Conservation (phyloP, 1,140 invertebrate genomes). For the Tetraneura akinire region DNA sequence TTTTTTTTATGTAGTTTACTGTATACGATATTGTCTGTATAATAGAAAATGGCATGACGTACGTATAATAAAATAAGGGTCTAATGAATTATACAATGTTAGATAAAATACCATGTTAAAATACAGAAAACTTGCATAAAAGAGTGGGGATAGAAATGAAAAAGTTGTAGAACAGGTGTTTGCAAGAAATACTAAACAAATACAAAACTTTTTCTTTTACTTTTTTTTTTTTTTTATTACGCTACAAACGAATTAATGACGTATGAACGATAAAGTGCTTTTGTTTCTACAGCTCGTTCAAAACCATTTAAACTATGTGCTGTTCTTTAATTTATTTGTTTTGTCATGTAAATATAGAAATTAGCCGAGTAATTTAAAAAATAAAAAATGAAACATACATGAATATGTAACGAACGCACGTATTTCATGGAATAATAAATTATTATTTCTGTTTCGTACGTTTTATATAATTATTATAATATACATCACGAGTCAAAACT, state of each 20-base stretch:
- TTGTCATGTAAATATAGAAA: neutral
- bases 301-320: neutral
- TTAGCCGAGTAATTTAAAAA: neutral
- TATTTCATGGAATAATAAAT: neutral
- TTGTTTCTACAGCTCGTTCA: neutral
- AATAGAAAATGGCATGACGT: constrained; percentile 14
- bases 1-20: no score
- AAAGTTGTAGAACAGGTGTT: constrained; percentile 39
- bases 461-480: no score
- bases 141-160: neutral
- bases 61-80: neutral
- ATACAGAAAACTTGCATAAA: constrained; percentile 25
- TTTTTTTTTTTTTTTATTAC: no score
- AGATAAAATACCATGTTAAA: constrained; percentile 14
- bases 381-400: neutral
- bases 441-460: neutral
- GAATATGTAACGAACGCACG: neutral
- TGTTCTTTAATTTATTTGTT: neutral
- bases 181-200: neutral
- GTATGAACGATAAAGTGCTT: constrained; percentile 11
- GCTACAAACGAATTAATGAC: constrained; percentile 10
- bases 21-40: neutral
- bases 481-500: no score
- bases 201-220: constrained; percentile 41
- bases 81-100: constrained; percentile 9